Evolutionary conservation across 2,888 invertebrate genomes (phyloP).

Genomic region (Napeogenes sylphis): DNA sequence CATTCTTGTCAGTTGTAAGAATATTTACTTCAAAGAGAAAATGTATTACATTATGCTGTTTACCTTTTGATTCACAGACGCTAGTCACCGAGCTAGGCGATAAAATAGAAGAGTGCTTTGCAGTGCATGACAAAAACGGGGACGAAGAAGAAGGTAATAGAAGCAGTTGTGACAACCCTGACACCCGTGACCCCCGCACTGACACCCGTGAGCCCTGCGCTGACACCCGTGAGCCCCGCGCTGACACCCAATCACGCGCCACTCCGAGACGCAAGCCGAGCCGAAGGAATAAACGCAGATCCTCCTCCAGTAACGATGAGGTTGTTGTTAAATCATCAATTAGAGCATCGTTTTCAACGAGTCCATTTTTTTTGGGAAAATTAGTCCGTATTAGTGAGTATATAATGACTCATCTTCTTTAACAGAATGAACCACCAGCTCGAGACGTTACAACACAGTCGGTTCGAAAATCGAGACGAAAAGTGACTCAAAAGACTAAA

Average conservation of each 20-base stretch:
- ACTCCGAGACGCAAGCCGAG: constrained; percentile 32
- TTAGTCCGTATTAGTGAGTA: background rate
- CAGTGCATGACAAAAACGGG: constrained; percentile 61
- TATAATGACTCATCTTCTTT: constrained; percentile 19
- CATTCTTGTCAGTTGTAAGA: background rate
- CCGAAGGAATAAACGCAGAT: constrained; percentile 48
- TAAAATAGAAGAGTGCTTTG: constrained; percentile 81
- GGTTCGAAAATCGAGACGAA: constrained; percentile 60
- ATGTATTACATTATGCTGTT: too few relatives aligned
- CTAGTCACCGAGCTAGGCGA: constrained; percentile 82
- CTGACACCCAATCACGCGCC: constrained; percentile 12
- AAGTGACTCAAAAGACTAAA: constrained; percentile 47
- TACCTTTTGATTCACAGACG: constrained; percentile 47
- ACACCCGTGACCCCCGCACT: constrained; percentile 13
- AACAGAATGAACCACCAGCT: constrained; percentile 62
- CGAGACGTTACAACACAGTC: constrained; percentile 51
- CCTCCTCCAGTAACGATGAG: constrained; percentile 62
- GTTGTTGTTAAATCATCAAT: constrained; percentile 36
- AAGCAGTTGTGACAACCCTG: constrained; percentile 22
- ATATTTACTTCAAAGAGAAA: too few relatives aligned
- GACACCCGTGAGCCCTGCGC: constrained; percentile 26
- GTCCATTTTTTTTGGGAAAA: too few relatives aligned
- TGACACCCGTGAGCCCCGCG: constrained; percentile 9
- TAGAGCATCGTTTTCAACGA: background rate
- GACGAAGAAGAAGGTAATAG: constrained; percentile 35